A percentile compares a stretch with the other conserved stretches of the same genome.
These are phyloP conservation scores for Bhutanitis thaidina DNA, from an alignment of 2,888 invertebrate genomes.

Conservation along the genomic window DNA sequence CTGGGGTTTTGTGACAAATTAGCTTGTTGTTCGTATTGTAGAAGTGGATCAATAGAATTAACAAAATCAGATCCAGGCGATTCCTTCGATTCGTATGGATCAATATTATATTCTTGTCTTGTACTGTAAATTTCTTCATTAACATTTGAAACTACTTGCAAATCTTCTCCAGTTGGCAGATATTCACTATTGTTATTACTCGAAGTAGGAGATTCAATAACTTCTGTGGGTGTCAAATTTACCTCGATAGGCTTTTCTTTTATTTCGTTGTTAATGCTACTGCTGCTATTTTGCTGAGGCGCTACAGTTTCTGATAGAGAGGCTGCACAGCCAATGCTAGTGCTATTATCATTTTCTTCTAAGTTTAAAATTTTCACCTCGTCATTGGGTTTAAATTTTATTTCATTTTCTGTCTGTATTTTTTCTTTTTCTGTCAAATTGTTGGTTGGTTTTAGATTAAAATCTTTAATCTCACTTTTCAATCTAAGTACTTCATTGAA, in stretches of 20 bases:
- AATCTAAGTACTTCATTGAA: background rate
- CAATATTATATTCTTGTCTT: background rate
- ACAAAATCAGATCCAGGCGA: background rate
- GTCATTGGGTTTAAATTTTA: conserved; percentile 4
- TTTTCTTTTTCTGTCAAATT: conserved; percentile 11
- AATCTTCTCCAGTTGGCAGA: background rate
- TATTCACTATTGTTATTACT: background rate
- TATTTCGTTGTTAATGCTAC: too few species aligned
- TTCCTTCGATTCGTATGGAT: background rate
- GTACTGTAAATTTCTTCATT: background rate
- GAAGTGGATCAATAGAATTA: background rate
- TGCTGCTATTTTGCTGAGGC: background rate
- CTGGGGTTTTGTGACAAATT: background rate
- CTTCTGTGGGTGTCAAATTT: background rate
- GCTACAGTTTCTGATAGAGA: background rate
- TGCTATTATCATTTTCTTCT: background rate
- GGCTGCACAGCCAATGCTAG: background rate
- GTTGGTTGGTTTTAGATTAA: background rate
- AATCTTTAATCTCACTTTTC: background rate
- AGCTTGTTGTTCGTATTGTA: conserved; percentile 4
- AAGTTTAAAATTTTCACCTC: background rate
- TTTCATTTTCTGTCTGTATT: conserved; percentile 6
- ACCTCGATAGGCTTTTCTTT: background rate
- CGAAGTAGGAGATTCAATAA: background rate
- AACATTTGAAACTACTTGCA: background rate